Percentiles rank a stretch among this genome's conserved stretches.
phyloP scores from a whole-genome alignment of 2,113 vertebrate genomes.

The Rhegmatorhina hoffmannsi region DNA sequence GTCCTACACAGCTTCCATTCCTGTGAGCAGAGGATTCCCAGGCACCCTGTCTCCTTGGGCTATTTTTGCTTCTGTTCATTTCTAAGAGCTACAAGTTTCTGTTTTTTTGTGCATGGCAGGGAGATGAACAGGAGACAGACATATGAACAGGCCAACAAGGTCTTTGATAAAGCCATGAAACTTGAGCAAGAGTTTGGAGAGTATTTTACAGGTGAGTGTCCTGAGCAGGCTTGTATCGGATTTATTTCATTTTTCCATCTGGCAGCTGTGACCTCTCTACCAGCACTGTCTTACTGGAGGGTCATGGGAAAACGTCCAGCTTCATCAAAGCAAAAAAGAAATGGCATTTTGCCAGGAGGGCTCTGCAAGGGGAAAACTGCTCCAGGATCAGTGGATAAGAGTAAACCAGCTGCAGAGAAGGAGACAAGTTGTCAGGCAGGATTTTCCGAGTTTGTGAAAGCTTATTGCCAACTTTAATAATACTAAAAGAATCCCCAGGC shows the following conservation, averaged over 20 bases:
- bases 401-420: neutral
- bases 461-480: neutral
- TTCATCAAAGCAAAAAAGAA: neutral
- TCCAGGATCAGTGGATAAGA: neutral
- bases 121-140: constrained; percentile 99
- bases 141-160: constrained; percentile 97
- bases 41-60: neutral
- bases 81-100: neutral
- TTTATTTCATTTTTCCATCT: neutral
- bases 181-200: constrained; percentile 99
- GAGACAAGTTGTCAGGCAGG: constrained; percentile 7
- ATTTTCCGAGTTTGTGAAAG: neutral
- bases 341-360: neutral
- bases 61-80: neutral
- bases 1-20: neutral
- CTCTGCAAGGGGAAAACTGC: neutral
- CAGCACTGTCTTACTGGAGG: neutral
- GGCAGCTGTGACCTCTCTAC: neutral
- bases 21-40: neutral
- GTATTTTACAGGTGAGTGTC: constrained; percentile 92
- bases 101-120: constrained; percentile 74
- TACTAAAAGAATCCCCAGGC: neutral
- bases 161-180: constrained; percentile 98
- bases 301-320: neutral
- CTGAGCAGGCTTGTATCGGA: neutral